Evolutionary conservation across 2,888 invertebrate genomes (phyloP), one percentile per base, ranked within the genome.

Genomic region (Drosophila longiperda): DNA sequence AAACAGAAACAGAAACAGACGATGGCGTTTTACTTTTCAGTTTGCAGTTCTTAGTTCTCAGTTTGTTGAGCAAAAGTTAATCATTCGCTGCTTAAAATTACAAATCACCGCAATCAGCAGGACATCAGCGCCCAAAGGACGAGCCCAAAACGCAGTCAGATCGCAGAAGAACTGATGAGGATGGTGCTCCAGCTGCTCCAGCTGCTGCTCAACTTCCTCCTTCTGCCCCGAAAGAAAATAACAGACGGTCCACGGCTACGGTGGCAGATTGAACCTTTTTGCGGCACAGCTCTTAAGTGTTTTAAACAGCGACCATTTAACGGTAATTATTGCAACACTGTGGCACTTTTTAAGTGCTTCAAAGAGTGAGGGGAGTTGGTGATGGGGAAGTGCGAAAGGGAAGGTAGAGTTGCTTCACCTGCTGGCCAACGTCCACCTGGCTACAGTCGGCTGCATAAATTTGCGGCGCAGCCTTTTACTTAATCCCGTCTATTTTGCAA

Each of bases 251-350:
- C 62, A 45, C 15, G 45, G 80, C 68, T 75, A 45, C 15, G 12
- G 78, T 49, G 78, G 72, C 73, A 65, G 75, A 74, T 82, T 84
- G 75, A 75, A 74, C 74, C 75, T 73, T 78, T 78, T 69, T 66
- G 74, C 63, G 57, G 26, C 66, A 62, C 53, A 52, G 63, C 79
- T 63, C 78, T 81, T 79, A 85, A 87, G 89, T 78, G 89, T 87
- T 89, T 87, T 87, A 85, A 87, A 87, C 87, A 84, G 87, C 78
- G 85, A 79, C 76, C 89, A 87, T 87, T 87, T 87, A 89, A 85
- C 82, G 85, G 85, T 87, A 87, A 87, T 87, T 87, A 87, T 89
- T 87, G 87, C 87, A 89, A 87, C 87, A 83, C 85, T 87, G 87
- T 89, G 87, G 89, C 89, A 87, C 87, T 87, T 85, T 87, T 88